Evolutionary conservation across 2,888 invertebrate genomes (phyloP).

Genomic region (Enchytraeus crypticus): DNA sequence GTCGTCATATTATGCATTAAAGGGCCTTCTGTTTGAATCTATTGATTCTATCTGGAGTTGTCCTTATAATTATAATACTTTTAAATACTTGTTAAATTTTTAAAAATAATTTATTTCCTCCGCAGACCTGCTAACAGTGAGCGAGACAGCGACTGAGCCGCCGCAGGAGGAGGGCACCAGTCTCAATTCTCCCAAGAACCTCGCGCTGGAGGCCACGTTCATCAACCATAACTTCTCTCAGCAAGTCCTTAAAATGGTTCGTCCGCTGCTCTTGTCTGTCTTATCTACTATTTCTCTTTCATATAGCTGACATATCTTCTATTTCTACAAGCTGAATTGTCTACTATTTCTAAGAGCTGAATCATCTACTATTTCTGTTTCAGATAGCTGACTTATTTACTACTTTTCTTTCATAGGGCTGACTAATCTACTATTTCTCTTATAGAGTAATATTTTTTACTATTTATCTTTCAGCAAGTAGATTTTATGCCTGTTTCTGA

Average conservation of each 20-base stretch:
- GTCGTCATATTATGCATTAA: background rate
- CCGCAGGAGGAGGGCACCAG: conserved; percentile 91
- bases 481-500: too few relatives aligned
- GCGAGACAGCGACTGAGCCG: conserved; percentile 95
- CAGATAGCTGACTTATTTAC: too few relatives aligned
- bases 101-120: background rate
- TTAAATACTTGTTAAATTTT: background rate
- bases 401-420: too few relatives aligned
- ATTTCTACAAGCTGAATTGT: background rate
- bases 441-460: too few relatives aligned
- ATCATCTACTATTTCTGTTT: background rate
- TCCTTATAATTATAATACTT: too few relatives aligned
- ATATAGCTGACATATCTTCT: too few relatives aligned
- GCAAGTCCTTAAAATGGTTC: conserved; percentile 66
- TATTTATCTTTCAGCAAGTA: too few relatives aligned
- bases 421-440: too few relatives aligned
- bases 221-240: conserved; percentile 99
- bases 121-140: conserved; percentile 85
- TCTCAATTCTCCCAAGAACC: conserved; percentile 86
- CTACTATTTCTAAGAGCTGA: background rate
- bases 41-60: too few relatives aligned
- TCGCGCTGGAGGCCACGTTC: conserved; percentile 94
- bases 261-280: too few relatives aligned
- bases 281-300: too few relatives aligned
- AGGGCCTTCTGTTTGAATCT: too few relatives aligned